Conservation (phyloP, 2,888 invertebrate species). For the Eupithecia subfuscata region DNA sequence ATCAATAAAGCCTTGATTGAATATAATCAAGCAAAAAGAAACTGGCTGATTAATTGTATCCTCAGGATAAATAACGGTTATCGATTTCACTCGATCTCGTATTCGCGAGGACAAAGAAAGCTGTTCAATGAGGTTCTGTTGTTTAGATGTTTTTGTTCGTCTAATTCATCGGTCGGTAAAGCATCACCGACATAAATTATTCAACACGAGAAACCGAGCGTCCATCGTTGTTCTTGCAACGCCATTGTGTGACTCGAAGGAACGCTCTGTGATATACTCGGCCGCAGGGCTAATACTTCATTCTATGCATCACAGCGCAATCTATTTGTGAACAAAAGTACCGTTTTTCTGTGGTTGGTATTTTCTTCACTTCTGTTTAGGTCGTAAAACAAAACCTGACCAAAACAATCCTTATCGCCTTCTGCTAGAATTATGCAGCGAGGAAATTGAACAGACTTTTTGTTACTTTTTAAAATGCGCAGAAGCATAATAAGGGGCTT, state of each 20-base stretch:
- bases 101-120: slow-evolving; percentile 63
- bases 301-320: slow-evolving; percentile 45
- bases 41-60: slow-evolving; percentile 7
- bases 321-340: slow-evolving; percentile 47
- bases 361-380: slow-evolving; percentile 7
- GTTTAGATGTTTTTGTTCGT: slow-evolving; percentile 65
- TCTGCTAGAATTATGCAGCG: neutral
- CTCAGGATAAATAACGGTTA: slow-evolving; percentile 55
- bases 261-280: slow-evolving; percentile 48
- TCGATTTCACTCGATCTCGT: slow-evolving; percentile 50
- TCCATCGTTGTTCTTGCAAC: slow-evolving; percentile 68
- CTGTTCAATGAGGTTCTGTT: slow-evolving; percentile 60
- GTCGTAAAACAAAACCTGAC: slow-evolving; percentile 3
- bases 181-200: slow-evolving; percentile 76
- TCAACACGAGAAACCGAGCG: slow-evolving; percentile 67
- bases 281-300: slow-evolving; percentile 49
- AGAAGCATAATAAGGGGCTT: slow-evolving; percentile 36
- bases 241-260: slow-evolving; percentile 64
- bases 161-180: slow-evolving; percentile 74
- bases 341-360: slow-evolving; percentile 29
- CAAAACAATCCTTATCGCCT: neutral
- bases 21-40: slow-evolving; percentile 7
- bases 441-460: slow-evolving; percentile 24
- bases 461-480: slow-evolving; percentile 37
- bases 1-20: slow-evolving; percentile 11